phyloP scores from a whole-genome alignment of 2,113 vertebrate species.

The Psammodynastes pulverulentus region DNA sequence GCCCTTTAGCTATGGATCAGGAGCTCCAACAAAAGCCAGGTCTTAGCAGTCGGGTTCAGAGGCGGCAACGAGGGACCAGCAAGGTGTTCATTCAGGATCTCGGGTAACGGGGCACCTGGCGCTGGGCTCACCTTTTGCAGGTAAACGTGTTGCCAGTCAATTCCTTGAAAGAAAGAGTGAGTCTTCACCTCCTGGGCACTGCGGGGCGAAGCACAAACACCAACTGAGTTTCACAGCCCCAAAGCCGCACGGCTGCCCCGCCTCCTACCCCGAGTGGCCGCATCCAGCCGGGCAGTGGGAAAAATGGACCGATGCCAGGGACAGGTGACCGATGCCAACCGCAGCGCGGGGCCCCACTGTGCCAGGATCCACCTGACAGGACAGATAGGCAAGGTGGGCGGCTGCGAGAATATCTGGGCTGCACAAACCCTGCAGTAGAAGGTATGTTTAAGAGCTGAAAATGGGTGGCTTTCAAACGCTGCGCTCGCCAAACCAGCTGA shows the following conservation, averaged over 20 bases:
- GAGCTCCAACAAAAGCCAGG: not conserved
- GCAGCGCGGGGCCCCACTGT: not conserved
- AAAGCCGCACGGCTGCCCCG: not conserved
- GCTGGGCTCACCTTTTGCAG: slow-evolving; percentile 85
- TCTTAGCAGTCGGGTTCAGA: not conserved
- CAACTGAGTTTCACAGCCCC: not conserved
- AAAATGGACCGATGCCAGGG: not conserved
- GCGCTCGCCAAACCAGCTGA: too few relatives aligned
- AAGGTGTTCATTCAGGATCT: too few relatives aligned
- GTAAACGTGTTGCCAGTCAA: slow-evolving; percentile 97
- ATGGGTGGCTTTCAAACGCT: too few relatives aligned
- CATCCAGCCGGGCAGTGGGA: not conserved
- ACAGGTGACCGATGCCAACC: not conserved
- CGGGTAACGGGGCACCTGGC: not conserved
- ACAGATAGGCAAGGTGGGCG: not conserved
- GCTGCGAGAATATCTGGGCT: not conserved
- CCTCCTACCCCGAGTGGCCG: not conserved
- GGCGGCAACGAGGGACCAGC: not conserved
- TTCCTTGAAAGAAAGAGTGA: slow-evolving; percentile 91
- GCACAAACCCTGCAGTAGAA: too few relatives aligned
- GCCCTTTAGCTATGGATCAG: too few relatives aligned
- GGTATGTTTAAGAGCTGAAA: too few relatives aligned
- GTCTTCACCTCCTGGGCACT: slow-evolving; percentile 94
- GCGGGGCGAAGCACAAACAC: slow-evolving; percentile 11
- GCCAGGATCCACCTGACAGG: not conserved